A percentile compares a stretch with the other conserved stretches of the same genome.
These are phyloP conservation scores for Eudyptes chrysolophus DNA, from an alignment of 2,113 vertebrate species.

Conservation along the genomic window DNA sequence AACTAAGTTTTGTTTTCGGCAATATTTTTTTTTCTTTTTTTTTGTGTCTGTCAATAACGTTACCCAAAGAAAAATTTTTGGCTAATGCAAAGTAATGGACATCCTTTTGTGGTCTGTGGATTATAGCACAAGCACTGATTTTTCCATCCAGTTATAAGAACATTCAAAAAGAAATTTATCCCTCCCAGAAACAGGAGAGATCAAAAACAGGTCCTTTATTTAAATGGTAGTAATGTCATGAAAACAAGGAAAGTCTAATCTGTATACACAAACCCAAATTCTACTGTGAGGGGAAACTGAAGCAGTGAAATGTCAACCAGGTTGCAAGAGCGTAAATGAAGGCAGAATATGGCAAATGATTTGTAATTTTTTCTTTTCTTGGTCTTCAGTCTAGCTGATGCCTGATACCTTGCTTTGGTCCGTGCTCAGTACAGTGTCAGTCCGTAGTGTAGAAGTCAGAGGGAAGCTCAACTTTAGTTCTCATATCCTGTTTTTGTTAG, in stretches of 20 bases:
- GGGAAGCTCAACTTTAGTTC: neutral
- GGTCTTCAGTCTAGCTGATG: neutral
- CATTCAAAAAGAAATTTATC: neutral
- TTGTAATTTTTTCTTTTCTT: neutral
- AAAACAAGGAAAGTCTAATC: neutral
- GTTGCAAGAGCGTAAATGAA: neutral
- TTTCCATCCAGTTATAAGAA: neutral
- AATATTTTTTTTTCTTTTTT: neutral
- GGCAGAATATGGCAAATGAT: neutral
- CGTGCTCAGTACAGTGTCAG: neutral
- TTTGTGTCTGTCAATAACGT: neutral
- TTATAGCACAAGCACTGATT: neutral
- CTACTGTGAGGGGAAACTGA: neutral
- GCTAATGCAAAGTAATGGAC: neutral
- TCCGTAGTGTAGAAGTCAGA: neutral
- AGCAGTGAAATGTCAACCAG: neutral
- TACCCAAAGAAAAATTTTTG: neutral
- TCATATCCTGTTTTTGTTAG: neutral
- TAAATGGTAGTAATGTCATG: neutral
- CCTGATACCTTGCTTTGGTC: neutral
- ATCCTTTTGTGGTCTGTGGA: neutral
- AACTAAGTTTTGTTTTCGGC: neutral
- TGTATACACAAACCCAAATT: neutral
- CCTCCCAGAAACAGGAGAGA: neutral
- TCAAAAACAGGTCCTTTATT: neutral